phyloP scores from a whole-genome alignment of 2,797 vertebrate genomes.

The Loriculus beryllinus region DNA sequence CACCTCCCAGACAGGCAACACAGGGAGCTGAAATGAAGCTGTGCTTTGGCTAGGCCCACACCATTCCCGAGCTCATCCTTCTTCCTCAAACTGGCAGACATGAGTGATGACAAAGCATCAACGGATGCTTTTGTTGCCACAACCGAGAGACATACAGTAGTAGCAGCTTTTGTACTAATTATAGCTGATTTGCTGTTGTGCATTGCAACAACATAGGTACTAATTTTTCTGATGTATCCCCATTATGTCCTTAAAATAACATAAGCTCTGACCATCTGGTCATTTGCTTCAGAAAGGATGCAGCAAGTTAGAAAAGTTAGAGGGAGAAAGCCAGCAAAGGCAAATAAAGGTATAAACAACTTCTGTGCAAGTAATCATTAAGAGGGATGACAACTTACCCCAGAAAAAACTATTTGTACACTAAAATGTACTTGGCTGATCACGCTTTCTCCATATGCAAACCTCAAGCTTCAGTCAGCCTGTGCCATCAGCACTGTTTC shows the following conservation, averaged over 20 bases:
- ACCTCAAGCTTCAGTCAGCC: neutral
- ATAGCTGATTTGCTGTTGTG: neutral
- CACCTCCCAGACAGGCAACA: neutral
- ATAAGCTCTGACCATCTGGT: constrained; percentile 56
- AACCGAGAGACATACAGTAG: neutral
- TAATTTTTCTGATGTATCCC: constrained; percentile 31
- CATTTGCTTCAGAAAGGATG: neutral
- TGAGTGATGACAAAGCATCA: neutral
- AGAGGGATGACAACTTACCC: neutral
- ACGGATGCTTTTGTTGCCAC: neutral
- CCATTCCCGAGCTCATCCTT: neutral
- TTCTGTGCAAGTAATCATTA: neutral
- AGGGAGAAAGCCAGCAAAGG: neutral
- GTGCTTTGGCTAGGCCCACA: neutral
- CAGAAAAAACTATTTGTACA: neutral
- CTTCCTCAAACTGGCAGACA: neutral
- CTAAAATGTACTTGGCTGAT: neutral
- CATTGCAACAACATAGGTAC: neutral
- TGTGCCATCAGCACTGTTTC: fast-evolving
- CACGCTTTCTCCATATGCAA: neutral
- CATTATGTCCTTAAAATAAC: constrained; percentile 39
- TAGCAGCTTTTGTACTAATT: neutral
- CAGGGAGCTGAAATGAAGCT: neutral
- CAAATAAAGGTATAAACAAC: neutral
- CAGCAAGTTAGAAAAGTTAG: neutral